Evolutionary conservation across 2,888 invertebrate genomes (phyloP), one percentile per base, ranked within the genome.

Genomic region (Luperina nickerlii): DNA sequence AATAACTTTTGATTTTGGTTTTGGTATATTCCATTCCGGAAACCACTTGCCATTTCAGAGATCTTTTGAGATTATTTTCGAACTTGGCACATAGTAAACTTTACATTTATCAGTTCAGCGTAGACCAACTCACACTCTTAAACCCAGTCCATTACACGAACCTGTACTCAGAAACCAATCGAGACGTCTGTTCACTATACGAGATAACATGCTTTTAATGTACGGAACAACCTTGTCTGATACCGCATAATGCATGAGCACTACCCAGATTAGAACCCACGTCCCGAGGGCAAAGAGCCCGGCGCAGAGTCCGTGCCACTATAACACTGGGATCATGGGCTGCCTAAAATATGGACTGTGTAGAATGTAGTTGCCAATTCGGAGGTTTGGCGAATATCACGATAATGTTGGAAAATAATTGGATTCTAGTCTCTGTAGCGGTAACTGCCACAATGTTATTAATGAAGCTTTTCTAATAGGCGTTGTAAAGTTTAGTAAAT

Each of bases 201-300:
- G 0, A 83, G 89, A 88, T 89, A 89, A 79, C 78, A 73, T 32
- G 88, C 88, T 89, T 88, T 82, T 89, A 89, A 87, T 86, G 78
- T 71, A 66, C 27, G 13, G 27, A 76, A 69, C 70, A 76, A 69
- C 70, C 81, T 78, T 68, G 81, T 65, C 66, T 74, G 75, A 74
- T 87, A 83, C 78, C 67, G 78, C 87, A 88, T 88, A 88, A 89
- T 89, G 78, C 81, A 89, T 82, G 84, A 87, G 85, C 90, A 88
- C 87, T 89, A 87, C 78, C 79, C 79, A 83, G 89, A 89, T 89
- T 89, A 89, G 89, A 90, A 80, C 76, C 79, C 79, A 42, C 72
- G 81, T 88, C 90, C 90, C 90, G 79, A 67, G 89, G 87, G 89
- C 69, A 78, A 76, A 72, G n/a, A 38, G 74, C n/a, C 71, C 69